These are phyloP conservation scores for Ailurus styani DNA, from an alignment of 2,113 vertebrate genomes.

Conservation along the genomic window DNA sequence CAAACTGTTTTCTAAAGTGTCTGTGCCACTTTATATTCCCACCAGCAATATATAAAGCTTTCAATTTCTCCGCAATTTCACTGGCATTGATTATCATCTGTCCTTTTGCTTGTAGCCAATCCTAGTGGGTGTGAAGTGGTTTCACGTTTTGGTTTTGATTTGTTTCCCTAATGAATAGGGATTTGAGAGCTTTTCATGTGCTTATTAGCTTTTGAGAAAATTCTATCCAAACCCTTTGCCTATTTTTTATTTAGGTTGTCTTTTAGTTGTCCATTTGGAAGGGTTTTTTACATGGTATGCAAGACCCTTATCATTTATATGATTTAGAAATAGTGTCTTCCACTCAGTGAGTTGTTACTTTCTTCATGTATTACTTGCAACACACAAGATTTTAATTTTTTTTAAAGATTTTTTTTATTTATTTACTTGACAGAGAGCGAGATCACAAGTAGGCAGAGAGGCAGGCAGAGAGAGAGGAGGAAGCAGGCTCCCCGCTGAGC, in stretches of 20 bases:
- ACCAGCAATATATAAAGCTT: background rate
- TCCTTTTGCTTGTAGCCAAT: background rate
- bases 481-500: too few relatives aligned
- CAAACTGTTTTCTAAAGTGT: background rate
- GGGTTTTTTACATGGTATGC: background rate
- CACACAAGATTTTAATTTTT: background rate
- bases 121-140: background rate
- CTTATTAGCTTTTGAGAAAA: background rate
- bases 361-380: background rate
- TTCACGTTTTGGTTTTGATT: constrained; percentile 5
- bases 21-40: background rate
- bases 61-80: background rate
- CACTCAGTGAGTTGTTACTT: background rate
- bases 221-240: background rate
- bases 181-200: background rate
- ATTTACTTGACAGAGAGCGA: too few relatives aligned
- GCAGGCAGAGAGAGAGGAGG: too few relatives aligned
- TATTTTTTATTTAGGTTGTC: background rate
- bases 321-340: background rate
- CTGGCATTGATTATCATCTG: background rate
- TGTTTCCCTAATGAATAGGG: background rate
- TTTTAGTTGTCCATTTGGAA: background rate
- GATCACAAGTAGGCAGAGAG: too few relatives aligned
- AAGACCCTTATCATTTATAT: background rate
- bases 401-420: too few relatives aligned